These are phyloP conservation scores for Anticlea derivata DNA, from an alignment of 2,888 invertebrate genomes.

Conservation along the genomic window DNA sequence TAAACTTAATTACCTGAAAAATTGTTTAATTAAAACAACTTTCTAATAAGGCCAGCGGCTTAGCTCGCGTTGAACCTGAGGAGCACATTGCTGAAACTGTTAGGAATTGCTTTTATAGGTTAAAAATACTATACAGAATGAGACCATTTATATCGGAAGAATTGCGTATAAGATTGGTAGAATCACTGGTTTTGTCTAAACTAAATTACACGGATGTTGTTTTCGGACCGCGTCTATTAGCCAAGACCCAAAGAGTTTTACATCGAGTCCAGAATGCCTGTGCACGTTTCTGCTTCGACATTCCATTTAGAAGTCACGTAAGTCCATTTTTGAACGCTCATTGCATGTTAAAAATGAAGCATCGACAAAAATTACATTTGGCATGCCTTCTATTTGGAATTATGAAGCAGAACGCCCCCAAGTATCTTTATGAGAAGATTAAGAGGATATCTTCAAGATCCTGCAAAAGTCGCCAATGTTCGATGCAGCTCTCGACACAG, in stretches of 20 bases:
- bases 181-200: background rate
- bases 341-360: background rate
- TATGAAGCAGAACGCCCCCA: background rate
- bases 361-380: too few species aligned
- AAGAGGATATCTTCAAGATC: background rate
- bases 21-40: background rate
- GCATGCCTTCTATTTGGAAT: too few species aligned
- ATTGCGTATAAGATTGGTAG: background rate
- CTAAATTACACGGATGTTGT: background rate
- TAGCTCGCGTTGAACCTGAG: too few species aligned
- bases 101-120: too few species aligned
- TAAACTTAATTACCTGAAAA: conserved; percentile 55
- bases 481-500: too few species aligned
- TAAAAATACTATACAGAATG: background rate
- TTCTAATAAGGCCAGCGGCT: too few species aligned
- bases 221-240: background rate
- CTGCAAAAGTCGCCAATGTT: background rate
- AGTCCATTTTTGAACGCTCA: background rate
- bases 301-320: background rate
- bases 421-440: background rate
- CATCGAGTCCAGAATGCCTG: background rate
- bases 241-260: background rate
- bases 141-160: background rate
- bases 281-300: background rate
- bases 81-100: background rate